These are phyloP conservation scores for Poeciliopsis turneri DNA, from an alignment of 2,797 vertebrate species.

Conservation along the genomic window DNA sequence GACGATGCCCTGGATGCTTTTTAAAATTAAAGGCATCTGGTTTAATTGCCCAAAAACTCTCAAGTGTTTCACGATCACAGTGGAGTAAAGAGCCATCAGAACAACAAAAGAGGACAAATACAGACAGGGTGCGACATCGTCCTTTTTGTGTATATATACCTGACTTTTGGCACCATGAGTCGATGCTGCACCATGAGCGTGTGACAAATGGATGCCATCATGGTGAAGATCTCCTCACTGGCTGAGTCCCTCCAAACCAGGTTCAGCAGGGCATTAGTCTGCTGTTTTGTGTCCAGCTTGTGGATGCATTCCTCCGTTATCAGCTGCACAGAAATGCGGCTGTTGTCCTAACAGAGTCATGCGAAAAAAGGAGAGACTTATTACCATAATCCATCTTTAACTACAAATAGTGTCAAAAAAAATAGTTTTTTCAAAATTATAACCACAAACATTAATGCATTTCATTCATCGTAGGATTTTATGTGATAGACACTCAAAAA, in stretches of 20 bases:
- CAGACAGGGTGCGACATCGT: background rate
- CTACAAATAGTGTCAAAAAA: no score
- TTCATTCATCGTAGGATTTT: no score
- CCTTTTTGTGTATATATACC: slow-evolving; percentile 72
- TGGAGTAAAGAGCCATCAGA: background rate
- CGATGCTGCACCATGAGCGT: slow-evolving; percentile 98
- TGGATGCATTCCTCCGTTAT: slow-evolving; percentile 94
- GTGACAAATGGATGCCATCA: slow-evolving; percentile 98
- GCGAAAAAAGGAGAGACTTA: no score
- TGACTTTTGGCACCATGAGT: slow-evolving; percentile 98
- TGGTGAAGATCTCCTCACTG: slow-evolving; percentile 94
- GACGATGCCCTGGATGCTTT: background rate
- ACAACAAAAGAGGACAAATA: background rate
- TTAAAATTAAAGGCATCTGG: background rate
- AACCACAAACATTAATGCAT: no score
- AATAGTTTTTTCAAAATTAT: no score
- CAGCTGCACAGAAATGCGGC: slow-evolving; percentile 88
- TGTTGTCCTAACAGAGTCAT: slow-evolving; percentile 81
- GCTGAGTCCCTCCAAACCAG: slow-evolving; percentile 98
- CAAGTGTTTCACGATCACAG: background rate
- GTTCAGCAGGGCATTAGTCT: slow-evolving; percentile 92
- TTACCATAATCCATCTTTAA: no score
- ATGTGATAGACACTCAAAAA: no score
- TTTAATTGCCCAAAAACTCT: background rate
- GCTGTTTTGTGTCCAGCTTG: slow-evolving; percentile 95